Percentiles rank a stretch among this genome's conserved stretches.
These are phyloP conservation scores for Dryoscopus gambensis DNA, from an alignment of 2,113 vertebrate genomes.

Conservation along the genomic window DNA sequence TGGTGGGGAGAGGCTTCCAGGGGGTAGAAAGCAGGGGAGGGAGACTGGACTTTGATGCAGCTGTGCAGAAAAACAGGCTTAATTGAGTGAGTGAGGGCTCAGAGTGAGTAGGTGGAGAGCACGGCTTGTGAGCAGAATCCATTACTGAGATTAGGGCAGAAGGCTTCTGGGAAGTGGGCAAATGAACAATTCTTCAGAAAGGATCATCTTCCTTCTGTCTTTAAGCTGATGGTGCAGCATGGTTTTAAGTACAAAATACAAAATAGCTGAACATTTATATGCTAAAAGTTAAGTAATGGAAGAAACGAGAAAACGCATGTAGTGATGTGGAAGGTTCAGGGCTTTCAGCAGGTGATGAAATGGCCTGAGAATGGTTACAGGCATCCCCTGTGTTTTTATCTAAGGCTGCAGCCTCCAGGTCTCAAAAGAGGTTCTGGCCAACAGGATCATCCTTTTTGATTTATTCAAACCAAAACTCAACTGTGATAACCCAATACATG, in stretches of 20 bases:
- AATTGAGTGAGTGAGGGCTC: background rate
- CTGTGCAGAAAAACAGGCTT: background rate
- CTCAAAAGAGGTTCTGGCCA: background rate
- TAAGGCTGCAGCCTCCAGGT: background rate
- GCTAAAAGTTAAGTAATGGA: background rate
- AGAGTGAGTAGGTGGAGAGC: background rate
- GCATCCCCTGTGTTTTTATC: background rate
- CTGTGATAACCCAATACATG: accelerated
- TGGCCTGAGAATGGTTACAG: background rate
- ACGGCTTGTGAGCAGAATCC: background rate
- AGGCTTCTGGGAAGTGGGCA: background rate
- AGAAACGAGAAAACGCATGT: background rate
- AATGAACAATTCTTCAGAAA: background rate
- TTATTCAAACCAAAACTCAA: background rate
- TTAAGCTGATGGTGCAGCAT: background rate
- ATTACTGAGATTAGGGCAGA: background rate
- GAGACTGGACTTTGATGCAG: background rate
- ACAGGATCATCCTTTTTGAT: background rate
- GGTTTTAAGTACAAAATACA: background rate
- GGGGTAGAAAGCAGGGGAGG: background rate
- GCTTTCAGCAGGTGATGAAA: background rate
- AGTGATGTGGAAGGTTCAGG: background rate
- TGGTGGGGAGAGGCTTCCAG: background rate
- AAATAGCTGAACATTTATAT: background rate
- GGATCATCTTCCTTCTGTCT: background rate